Base-by-base conservation (phyloP, 1,140 invertebrate species). In the Nebria ingens region DNA sequence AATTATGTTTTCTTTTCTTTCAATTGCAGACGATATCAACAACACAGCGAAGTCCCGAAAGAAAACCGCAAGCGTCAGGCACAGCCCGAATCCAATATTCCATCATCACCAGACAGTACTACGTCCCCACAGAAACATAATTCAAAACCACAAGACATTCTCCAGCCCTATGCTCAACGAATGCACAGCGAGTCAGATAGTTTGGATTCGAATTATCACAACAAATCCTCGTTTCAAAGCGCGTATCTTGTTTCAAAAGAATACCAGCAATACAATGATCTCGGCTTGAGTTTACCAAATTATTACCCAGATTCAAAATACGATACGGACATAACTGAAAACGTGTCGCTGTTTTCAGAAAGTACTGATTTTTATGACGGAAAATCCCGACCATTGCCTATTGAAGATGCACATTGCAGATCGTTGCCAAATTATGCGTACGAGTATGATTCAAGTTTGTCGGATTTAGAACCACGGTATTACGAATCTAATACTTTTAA, bases 141-240 rank as follows among this genome's bases (percentile, higher is more conserved):
- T 20, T 22, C 19, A 17, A n/a, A n/a, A 25, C 19, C 52, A 34
- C 22, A n/a, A 6, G 51, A 34, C 25, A 9, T 9, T 34, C 25
- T 34, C 6, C n/a, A 6, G 25, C 25, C 25, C 6, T 34, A 34
- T n/a, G 6, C 25, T n/a, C 25, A 6, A 34, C 25, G n/a, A 34
- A 34, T n/a, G 6, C 72, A 71, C 19, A 79, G 78, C 61, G 79
- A 80, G 65, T 79, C 80, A 54, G 79, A 81, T 64, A 81, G 78
- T 62, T 71, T 81, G 52, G 80, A 81, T 62, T 81, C 79, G n/a
- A 80, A 81, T 61, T 81, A 80, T 65, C 78, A 81, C 21, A 76
- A 79, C 61, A 79, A 62, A 72, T 74, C 49, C 45, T 58, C 51
- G 23, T 17, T 40, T 42, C 62, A 59, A 55, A 62, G 56, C n/a